Base-by-base conservation (phyloP, 2,888 invertebrate genomes). In the Ichneumoninae sp. region DNA sequence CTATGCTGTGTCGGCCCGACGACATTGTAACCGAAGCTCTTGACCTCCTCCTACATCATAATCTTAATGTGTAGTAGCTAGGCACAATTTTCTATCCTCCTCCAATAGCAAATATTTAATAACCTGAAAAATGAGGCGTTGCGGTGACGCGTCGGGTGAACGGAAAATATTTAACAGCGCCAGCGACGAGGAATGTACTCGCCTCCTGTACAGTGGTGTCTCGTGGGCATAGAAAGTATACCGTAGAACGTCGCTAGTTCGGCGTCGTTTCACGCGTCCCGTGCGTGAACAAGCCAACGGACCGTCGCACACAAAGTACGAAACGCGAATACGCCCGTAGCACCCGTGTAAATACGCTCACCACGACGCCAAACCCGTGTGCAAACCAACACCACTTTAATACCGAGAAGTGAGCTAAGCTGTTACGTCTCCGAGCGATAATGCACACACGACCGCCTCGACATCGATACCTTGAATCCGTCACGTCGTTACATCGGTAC, bases 221-320 rank as follows among this genome's bases (percentile, higher is more conserved):
- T 26, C 57, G 26, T 22, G 57, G 13, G 44, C 44, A 57, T 13
- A 30, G 54, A 57, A 22, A 57, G 57, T 57, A 10, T 26, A 22
- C 22, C 54, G 54, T 19, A 22, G 8, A 54, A 16, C 22, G 19
- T 22, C 10, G 57, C 22, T 74, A 52, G 78, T 52, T 60, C 26
- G n/a, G 36, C 5, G 77, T 22, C 16, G 22, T 52, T 66, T 83
- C 82, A 83, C 82, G 82, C 74, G 79, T 36, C 70, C 65, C 13
- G 10, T n/a, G 62, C 82, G 79, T 83, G 82, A 70, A 65, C 74
- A 75, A 79, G 62, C 40, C 16, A 33, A 62, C 60, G 62, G 78
- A 47, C 72, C 47, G 65, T 79, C 69, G 22, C 22, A 72, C 26
- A 40, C 74, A 54, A 69, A 69, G 68, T 77, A 50, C 47, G 40